Conservation (phyloP, 2,888 invertebrate genomes). For the Adelognathus sp. region DNA sequence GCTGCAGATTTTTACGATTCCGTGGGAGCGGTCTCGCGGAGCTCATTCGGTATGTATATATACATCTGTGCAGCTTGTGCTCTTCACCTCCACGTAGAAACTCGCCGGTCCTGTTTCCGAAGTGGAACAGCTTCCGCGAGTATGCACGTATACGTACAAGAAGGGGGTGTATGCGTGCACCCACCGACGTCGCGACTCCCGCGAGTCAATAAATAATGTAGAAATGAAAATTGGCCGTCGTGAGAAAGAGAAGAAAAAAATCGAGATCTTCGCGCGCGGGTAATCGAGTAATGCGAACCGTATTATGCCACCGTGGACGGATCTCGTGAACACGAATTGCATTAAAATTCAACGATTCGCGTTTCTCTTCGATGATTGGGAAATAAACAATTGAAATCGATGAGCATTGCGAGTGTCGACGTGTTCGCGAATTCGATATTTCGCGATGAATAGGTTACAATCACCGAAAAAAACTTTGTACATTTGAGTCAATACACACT, state of each 20-base stretch:
- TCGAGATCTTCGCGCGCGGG: too few species aligned
- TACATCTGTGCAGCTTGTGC: neutral
- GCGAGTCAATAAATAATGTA: slow-evolving; percentile 8
- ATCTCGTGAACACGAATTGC: too few species aligned
- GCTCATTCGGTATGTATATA: neutral
- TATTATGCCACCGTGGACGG: too few species aligned
- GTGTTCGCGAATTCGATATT: too few species aligned
- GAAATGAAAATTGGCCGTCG: neutral
- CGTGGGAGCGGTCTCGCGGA: slow-evolving; percentile 45
- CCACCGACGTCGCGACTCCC: neutral
- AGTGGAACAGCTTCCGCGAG: slow-evolving; percentile 36
- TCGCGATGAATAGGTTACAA: too few species aligned
- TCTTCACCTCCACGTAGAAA: slow-evolving; percentile 51
- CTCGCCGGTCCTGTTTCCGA: slow-evolving; percentile 60
- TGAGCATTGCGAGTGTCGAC: too few species aligned
- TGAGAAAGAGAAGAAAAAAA: neutral
- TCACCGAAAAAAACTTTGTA: too few species aligned
- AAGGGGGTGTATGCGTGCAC: neutral
- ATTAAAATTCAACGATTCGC: too few species aligned
- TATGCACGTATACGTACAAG: neutral
- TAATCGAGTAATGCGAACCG: too few species aligned
- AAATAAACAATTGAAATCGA: too few species aligned
- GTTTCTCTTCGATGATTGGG: too few species aligned
- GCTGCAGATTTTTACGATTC: slow-evolving; percentile 42
- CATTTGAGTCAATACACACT: too few species aligned